A percentile compares a stretch with the other conserved stretches of the same genome.
phyloP scores from a whole-genome alignment of 2,888 invertebrate species.

The Nemotelus nigrinus region DNA sequence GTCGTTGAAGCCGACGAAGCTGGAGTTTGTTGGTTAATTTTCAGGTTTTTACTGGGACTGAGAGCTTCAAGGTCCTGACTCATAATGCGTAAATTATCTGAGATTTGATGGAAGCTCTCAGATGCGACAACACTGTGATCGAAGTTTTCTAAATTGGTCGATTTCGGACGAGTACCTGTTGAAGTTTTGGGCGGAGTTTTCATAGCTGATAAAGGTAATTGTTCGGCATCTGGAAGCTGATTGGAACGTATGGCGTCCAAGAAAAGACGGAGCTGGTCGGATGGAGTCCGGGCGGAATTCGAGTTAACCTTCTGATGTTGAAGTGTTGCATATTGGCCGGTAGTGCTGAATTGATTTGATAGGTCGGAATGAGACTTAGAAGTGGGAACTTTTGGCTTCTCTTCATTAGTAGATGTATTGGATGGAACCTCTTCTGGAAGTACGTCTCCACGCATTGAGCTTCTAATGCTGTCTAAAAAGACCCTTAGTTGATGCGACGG shows the following conservation, averaged over 20 bases:
- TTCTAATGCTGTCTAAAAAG: constrained; percentile 63
- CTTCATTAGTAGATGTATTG: constrained; percentile 53
- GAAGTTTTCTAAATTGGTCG: constrained; percentile 55
- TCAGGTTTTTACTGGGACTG: constrained; percentile 57
- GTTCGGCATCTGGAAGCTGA: constrained; percentile 61
- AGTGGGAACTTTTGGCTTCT: constrained; percentile 56
- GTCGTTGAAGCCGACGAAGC: neutral
- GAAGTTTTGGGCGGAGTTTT: constrained; percentile 54
- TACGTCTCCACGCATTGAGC: constrained; percentile 62
- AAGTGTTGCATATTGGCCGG: constrained; percentile 30
- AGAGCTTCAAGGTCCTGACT: constrained; percentile 63
- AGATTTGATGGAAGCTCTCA: constrained; percentile 64
- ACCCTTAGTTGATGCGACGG: constrained; percentile 62
- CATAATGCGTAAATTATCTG: constrained; percentile 64
- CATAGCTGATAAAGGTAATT: constrained; percentile 1
- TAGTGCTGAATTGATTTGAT: constrained; percentile 42
- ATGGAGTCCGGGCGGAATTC: constrained; percentile 60
- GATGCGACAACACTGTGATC: constrained; percentile 62
- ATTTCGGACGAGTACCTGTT: constrained; percentile 51
- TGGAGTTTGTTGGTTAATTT: neutral
- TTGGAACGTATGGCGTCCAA: constrained; percentile 64
- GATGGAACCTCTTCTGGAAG: constrained; percentile 58
- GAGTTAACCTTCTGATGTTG: constrained; percentile 43
- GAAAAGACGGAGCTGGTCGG: constrained; percentile 63
- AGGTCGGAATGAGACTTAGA: constrained; percentile 37